Conservation (phyloP, 2,888 invertebrate genomes). For the Eutolmus rufibarbis region DNA sequence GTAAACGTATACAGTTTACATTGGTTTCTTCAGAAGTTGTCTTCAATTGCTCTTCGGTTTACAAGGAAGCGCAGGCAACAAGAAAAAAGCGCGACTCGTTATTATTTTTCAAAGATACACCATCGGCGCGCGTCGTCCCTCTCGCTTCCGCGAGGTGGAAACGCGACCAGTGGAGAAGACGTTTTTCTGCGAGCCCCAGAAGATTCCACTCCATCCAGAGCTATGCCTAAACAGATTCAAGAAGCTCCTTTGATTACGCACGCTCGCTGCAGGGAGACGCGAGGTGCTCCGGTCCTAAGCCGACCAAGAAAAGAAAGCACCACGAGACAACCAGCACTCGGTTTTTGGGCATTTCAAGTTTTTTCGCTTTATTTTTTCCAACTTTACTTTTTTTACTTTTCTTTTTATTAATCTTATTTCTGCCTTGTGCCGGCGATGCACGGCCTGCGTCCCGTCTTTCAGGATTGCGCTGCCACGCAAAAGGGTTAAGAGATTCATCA, state of each 20-base stretch:
- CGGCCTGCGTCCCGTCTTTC: not conserved
- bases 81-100: conserved; percentile 15
- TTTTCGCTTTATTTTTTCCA: not conserved
- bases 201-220: not conserved
- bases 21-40: not conserved
- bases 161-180: not conserved
- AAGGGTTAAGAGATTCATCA: not conserved
- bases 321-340: not conserved
- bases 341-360: conserved; percentile 25
- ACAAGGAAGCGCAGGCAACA: conserved; percentile 11
- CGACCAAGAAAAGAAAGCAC: not conserved
- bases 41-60: not conserved
- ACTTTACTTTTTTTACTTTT: not conserved
- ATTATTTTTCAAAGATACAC: conserved; percentile 1
- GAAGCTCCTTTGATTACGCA: not conserved
- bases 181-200: not conserved
- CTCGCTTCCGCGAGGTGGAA: not conserved
- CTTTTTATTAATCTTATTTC: not conserved
- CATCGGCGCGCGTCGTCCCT: not conserved
- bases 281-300: not conserved
- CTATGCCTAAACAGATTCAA: not conserved
- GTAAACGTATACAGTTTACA: conserved; percentile 14
- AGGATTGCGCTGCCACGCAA: not conserved
- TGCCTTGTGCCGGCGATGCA: not conserved
- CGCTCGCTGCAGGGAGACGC: not conserved